Conservation (phyloP, 2,797 vertebrate genomes). For the Distichodus sexfasciatus region DNA sequence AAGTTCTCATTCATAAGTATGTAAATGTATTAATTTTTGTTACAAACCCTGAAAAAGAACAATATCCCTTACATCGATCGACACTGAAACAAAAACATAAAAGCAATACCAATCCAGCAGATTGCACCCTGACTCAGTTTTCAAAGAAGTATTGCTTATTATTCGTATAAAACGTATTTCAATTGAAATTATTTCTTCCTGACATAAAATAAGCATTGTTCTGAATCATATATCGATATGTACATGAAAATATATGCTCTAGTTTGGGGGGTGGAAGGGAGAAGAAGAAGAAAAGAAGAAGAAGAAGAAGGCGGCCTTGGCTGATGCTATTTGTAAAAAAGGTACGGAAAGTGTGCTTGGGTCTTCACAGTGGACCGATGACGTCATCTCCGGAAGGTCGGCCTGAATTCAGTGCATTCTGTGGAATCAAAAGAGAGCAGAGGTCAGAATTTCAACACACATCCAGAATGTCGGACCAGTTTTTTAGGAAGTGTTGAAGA, state of each 20-base stretch:
- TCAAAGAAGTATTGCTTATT: constrained; percentile 53
- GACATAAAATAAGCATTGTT: constrained; percentile 58
- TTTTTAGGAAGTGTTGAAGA: too few relatives aligned
- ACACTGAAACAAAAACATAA: constrained; percentile 58
- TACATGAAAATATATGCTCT: constrained; percentile 56
- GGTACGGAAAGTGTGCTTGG: constrained; percentile 42
- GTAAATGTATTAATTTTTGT: constrained; percentile 52
- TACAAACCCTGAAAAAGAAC: constrained; percentile 59
- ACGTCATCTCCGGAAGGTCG: too few relatives aligned
- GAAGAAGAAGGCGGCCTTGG: constrained; percentile 47
- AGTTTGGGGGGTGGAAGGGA: neutral
- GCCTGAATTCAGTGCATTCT: constrained; percentile 42
- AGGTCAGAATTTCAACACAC: neutral
- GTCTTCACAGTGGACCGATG: too few relatives aligned
- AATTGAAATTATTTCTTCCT: constrained; percentile 26
- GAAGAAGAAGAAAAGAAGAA: neutral
- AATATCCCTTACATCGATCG: constrained; percentile 50
- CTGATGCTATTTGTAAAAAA: constrained; percentile 51
- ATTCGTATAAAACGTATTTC: constrained; percentile 44
- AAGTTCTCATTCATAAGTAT: constrained; percentile 53
- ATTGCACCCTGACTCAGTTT: constrained; percentile 64
- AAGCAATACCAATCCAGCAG: constrained; percentile 71
- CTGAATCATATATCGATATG: constrained; percentile 60
- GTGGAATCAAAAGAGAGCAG: neutral
- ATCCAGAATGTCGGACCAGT: too few relatives aligned